Base-by-base conservation (phyloP, 2,113 vertebrate species). In the Forbesichthys agassizii region DNA sequence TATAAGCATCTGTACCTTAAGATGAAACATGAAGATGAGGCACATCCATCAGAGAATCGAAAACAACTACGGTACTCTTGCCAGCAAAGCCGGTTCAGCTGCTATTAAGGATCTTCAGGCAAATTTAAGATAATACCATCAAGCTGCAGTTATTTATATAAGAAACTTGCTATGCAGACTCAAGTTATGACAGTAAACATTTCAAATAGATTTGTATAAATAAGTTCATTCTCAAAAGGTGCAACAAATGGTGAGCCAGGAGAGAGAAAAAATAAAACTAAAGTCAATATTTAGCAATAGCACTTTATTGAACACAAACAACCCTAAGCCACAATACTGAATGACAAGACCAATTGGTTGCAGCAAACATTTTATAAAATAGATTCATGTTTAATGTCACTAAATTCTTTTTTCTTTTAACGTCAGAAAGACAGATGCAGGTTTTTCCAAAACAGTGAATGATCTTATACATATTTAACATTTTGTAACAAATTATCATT, bases 301-400 rank as follows among this genome's bases (percentile, higher is more conserved):
- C 94, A 95, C 92, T 95, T 96, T 95, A 96, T 97, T 93, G 85
- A 96, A 95, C 94, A 94, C 90, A 93, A 94, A 92, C 91, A 93
- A 94, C 93, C 94, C 94, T 94, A 96, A 96, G 94, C 94, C 94
- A 95, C 94, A 91, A 93, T 91, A 92, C 91, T 93, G 94, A 94
- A 91, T 88, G 90, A 89, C 93, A 89, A 94, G 91, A 94, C 90
- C 92, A 90, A 92, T 90, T 89, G 92, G 93, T 91, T 90, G 86
- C 93, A 93, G 93, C 92, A 94, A 91, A 93, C 89, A 90, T 90
- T 82, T 92, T 93, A 94, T 91, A 93, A 94, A 94, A 94, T 90
- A 93, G 91, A 92, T 91, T 91, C 89, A 92, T 91, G 91, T 91
- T 91, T 89, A 92, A 92, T 88, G 88, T 89, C 89, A 89, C 89